phyloP scores from a whole-genome alignment of 2,888 invertebrate genomes.

The Volucella zonaria region DNA sequence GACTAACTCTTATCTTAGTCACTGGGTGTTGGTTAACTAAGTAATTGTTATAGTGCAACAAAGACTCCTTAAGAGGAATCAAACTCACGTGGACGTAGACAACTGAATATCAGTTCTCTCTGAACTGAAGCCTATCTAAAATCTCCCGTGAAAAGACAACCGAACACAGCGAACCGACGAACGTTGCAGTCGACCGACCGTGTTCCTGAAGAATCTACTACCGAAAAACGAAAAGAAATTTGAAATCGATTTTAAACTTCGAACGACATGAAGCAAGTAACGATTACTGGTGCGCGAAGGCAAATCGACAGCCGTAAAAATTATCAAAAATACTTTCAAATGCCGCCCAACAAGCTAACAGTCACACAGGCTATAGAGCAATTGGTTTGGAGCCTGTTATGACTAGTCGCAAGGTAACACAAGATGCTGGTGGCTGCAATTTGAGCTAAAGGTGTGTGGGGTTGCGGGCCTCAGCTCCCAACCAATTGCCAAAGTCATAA shows the following conservation, averaged over 20 bases:
- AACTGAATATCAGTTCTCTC: slow-evolving; percentile 53
- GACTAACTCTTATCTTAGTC: too few species aligned
- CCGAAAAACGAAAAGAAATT: slow-evolving; percentile 70
- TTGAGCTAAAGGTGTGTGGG: slow-evolving; percentile 31
- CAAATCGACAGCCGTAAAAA: slow-evolving; percentile 58
- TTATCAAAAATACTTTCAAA: slow-evolving; percentile 72
- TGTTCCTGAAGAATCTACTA: slow-evolving; percentile 38
- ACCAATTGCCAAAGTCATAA: slow-evolving; percentile 68
- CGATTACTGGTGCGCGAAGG: slow-evolving; percentile 44
- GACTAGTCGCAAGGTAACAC: slow-evolving; percentile 59
- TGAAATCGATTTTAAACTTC: slow-evolving; percentile 71
- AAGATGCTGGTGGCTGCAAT: slow-evolving; percentile 36
- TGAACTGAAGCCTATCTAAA: too few species aligned
- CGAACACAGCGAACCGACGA: slow-evolving; percentile 36
- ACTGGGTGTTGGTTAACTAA: too few species aligned
- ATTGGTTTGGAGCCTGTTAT: slow-evolving; percentile 68
- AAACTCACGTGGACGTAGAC: slow-evolving; percentile 38
- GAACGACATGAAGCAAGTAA: slow-evolving; percentile 64
- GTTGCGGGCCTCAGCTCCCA: slow-evolving; percentile 32
- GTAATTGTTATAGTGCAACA: slow-evolving; percentile 2
- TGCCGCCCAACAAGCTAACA: slow-evolving; percentile 67
- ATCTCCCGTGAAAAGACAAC: slow-evolving; percentile 45
- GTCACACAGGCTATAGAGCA: slow-evolving; percentile 49
- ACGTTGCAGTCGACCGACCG: slow-evolving; percentile 33
- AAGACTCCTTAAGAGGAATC: slow-evolving; percentile 43